Base-by-base conservation (phyloP, 2,113 vertebrate genomes). In the Meleagris gallopavo region DNA sequence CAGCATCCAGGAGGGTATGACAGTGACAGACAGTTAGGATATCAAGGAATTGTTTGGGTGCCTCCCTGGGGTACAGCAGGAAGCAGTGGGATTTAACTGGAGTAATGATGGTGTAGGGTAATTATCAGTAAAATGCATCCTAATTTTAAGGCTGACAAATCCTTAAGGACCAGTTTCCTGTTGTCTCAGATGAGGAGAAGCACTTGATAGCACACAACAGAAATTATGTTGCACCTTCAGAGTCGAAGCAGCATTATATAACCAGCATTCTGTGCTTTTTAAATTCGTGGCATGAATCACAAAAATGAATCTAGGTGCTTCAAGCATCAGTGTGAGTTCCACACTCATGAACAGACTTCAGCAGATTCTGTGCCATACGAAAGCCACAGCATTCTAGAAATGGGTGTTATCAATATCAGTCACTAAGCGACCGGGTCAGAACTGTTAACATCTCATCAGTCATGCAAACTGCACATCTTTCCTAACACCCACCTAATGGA, bases 371-470 rank as follows among this genome's bases (percentile, higher is more conserved):
- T 61, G 80, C 38, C 0, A 2, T 77, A 55, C 66, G 61, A 70
- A 36, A 93, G 30, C 85, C 73, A 71, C 14, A 2, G 45, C 36
- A 48, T 73, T 95, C 66, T 57, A 82, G 77, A 93, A 95, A 96
- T 86, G 65, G 88, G 57, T 75, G 73, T 82, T 93, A 95, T 78
- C 90, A 90, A 14, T 92, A 95, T 66, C 91, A 86, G 77, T 83
- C 95, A 93, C 70, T 1, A 10, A 83, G 83, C 85, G 61, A 89
- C 91, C 76, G 76, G 86, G 95, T 95, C 93, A 95, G 89, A 95
- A 94, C 80, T 84, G 73, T 88, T 96, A 95, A 86, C 86, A 96
- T 58, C 86, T 94, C 88, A 95, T 94, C 90, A 94, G 92, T 94
- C 96, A 94, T n/a, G 11, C 10, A 0, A 88, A 91, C 65, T 88